Conservation (phyloP, 2,797 vertebrate genomes). For the Alauda arvensis region DNA sequence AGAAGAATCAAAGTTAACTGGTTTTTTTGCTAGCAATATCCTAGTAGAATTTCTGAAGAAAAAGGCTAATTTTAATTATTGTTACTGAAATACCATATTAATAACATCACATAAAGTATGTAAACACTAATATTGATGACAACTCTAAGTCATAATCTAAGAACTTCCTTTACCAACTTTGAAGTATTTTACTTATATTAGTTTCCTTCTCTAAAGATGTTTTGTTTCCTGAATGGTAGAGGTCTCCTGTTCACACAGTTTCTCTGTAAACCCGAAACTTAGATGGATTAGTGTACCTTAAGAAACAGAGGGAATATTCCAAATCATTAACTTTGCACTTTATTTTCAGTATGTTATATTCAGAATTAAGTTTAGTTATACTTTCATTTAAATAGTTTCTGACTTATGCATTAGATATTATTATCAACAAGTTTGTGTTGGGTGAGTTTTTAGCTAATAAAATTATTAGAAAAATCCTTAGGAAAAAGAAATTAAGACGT, state of each 20-base stretch:
- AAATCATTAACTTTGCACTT: conserved; percentile 16
- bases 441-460: not conserved
- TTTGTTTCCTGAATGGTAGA: not conserved
- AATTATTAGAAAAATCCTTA: not conserved
- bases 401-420: not conserved
- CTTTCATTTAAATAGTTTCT: not conserved
- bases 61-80: not conserved
- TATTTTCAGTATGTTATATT: not conserved
- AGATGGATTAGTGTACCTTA: not conserved
- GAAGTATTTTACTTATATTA: not conserved
- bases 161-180: not conserved
- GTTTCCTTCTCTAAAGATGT: not conserved
- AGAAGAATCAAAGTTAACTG: not conserved
- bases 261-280: not conserved
- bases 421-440: not conserved
- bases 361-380: not conserved
- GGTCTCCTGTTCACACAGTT: not conserved
- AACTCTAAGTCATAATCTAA: conserved; percentile 6
- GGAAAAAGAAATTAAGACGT: not conserved
- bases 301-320: not conserved
- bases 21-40: not conserved
- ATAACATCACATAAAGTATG: not conserved
- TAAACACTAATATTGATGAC: not conserved
- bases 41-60: not conserved
- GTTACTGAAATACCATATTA: not conserved